Evolutionary conservation across 1,140 invertebrate species (phyloP), one percentile per base, ranked within the genome.

Genomic region (Batillaria attramentaria): DNA sequence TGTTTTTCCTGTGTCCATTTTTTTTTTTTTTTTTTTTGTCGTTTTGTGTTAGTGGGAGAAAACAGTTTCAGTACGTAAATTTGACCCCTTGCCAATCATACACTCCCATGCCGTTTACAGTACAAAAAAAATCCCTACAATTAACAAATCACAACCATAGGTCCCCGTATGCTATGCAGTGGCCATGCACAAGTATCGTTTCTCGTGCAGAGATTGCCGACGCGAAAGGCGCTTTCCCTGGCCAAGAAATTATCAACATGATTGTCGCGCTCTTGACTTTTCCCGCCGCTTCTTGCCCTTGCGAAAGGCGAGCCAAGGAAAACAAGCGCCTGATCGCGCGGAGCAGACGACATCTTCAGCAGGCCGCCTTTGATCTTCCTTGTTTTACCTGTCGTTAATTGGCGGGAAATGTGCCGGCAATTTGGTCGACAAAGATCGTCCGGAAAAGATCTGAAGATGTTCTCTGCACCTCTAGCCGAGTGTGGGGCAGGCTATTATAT

Each of bases 351-450:
- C 72, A 73, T 69, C 46, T 13, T 20, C 28, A 35, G 72, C 2
- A 20, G 28, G 46, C 13, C 10, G 46, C 46, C 72, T 73, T 73
- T 73, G 72, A 73, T 73, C 46, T 73, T 57, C 35, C 28, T 60
- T 73, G 72, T 73, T 57, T 73, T 73, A 73, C 50, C 72, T 73
- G 72, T 43, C 72, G 33, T 73, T 73, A 73, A 73, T 73, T 73
- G 72, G 31, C 54, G 46, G 54, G n/a, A 50, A 46, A 54, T 73
- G 72, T 8, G 33, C 35, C 31, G 50, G 72, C 50, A 54, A 73
- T 73, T 54, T 57, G 31, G 72, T 31, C 33, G 46, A 72, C 42
- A 50, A 46, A 13, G 24, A 50, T 18, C 28, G 28, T 20, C 8
- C n/a, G 31, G 50, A n/a, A 20, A 60, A 60, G 72, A 73, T 73